These are phyloP conservation scores for Apis mellifera DNA, from an alignment of 1,140 invertebrate species.

Conservation along the genomic window DNA sequence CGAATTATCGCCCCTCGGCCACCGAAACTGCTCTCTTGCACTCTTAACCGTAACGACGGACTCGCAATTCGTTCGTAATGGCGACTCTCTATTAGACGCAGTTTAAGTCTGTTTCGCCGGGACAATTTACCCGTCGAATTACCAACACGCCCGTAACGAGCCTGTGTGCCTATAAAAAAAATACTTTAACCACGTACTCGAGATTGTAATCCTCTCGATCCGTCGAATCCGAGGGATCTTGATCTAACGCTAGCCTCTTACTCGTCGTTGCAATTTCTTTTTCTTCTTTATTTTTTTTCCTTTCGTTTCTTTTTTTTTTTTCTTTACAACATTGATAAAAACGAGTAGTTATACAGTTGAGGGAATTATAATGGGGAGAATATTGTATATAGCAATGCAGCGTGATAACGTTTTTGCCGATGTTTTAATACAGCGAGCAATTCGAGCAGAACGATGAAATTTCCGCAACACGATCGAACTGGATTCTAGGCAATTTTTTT, in stretches of 20 bases:
- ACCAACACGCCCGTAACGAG: background rate
- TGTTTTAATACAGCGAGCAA: background rate
- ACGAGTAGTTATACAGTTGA: background rate
- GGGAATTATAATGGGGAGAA: background rate
- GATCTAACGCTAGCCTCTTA: background rate
- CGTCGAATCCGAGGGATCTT: background rate
- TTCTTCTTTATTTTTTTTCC: too few species aligned
- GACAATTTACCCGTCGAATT: constrained; percentile 1
- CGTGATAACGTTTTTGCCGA: constrained; percentile 5
- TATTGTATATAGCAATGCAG: background rate
- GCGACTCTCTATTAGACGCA: constrained; percentile 52
- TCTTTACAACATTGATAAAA: background rate
- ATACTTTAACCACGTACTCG: constrained; percentile 8
- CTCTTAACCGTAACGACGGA: constrained; percentile 59
- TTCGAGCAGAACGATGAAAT: background rate
- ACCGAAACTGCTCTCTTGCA: constrained; percentile 61
- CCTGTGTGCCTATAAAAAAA: constrained; percentile 6
- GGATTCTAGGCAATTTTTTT: background rate
- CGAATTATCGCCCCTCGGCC: constrained; percentile 62
- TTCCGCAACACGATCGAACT: background rate
- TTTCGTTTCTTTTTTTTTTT: too few species aligned
- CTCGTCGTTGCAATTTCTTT: background rate
- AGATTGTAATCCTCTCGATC: constrained; percentile 2
- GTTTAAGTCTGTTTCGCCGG: constrained; percentile 36
- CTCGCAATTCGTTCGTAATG: constrained; percentile 61